These are phyloP conservation scores for Boloria euphrosyne DNA, from an alignment of 2,888 invertebrate species.

Conservation along the genomic window DNA sequence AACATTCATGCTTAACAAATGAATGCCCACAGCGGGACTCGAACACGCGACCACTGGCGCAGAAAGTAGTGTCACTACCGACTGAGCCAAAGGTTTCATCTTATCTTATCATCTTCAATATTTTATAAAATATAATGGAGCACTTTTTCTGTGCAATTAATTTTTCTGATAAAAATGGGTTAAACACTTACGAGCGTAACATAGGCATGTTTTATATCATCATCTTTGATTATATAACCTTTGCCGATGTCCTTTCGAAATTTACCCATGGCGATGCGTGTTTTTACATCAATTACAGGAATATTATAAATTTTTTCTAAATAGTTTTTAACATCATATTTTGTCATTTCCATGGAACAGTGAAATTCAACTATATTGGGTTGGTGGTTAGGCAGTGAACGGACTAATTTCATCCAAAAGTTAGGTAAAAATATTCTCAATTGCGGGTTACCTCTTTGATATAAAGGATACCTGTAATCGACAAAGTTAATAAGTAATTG, in stretches of 20 bases:
- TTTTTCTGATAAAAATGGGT: background rate
- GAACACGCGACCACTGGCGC: too few relatives aligned
- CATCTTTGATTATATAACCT: constrained; percentile 89
- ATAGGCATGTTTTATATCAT: constrained; percentile 91
- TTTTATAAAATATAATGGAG: too few relatives aligned
- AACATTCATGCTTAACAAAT: too few relatives aligned
- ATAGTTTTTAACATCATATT: constrained; percentile 94
- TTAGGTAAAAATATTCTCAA: constrained; percentile 95
- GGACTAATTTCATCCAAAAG: constrained; percentile 97
- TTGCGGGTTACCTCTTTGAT: constrained; percentile 96
- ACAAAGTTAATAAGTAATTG: background rate
- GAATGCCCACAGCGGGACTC: too few relatives aligned
- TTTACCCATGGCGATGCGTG: constrained; percentile 87
- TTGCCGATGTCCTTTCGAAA: constrained; percentile 82
- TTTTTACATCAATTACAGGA: constrained; percentile 89
- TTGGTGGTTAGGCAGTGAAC: constrained; percentile 85
- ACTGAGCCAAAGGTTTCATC: too few relatives aligned
- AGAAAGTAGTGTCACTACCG: too few relatives aligned
- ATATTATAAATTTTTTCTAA: constrained; percentile 97
- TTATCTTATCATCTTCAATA: too few relatives aligned
- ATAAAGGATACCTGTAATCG: constrained; percentile 91
- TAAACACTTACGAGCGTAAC: constrained; percentile 87
- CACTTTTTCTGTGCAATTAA: background rate
- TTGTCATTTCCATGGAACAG: constrained; percentile 97
- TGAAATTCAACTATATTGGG: constrained; percentile 93